Evolutionary conservation across 1,140 invertebrate genomes (phyloP), one percentile per base, ranked within the genome.

Genomic region (Drosophila teissieri): DNA sequence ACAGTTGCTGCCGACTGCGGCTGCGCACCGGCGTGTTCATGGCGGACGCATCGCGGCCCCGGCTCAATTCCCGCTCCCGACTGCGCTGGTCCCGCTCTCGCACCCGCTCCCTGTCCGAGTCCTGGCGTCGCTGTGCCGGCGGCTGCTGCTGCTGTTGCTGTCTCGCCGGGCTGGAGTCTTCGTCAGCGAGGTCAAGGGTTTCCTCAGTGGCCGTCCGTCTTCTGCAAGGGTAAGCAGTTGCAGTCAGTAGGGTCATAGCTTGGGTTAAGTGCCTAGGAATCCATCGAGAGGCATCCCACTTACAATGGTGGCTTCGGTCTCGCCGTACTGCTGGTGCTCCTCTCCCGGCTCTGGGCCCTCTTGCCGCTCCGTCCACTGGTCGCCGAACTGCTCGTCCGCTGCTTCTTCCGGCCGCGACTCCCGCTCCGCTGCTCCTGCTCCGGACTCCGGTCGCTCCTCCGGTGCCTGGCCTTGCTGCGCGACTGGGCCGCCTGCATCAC

Each of bases 141-240:
- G 55, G 67, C 2, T 65, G 78, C 10, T 67, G 72, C 14, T 70
- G 72, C 4, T 80, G 75, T 19, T 82, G 83, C 7, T 42, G 52
- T 31, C 74, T 74, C 3, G 81, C 34, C 2, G 81, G 84, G 2
- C 82, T 90, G 11, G 85, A 78, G 12, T 82, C 78, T 4, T 90
- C 90, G 48, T 90, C 88, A 14, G 61, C 82, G 36, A 91, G 67
- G 44, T 91, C 90, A 31, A 91, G 34, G 1, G 90, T 91, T 31
- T 91, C 90, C 36, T 91, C 90, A 0, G 90, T 91, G 74, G 86
- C 90, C 55, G 90, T 82, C 44, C 90, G 90, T 45, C 80, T 78
- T 51, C 90, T 91, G 52, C 55, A 5, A 22, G 4, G 1, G 4
- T 48, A 24, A 4, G 12, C 14, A 8, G 3, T 14, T 6, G 5